Conservation (phyloP, 2,797 vertebrate species). For the Antennarius maculatus region DNA sequence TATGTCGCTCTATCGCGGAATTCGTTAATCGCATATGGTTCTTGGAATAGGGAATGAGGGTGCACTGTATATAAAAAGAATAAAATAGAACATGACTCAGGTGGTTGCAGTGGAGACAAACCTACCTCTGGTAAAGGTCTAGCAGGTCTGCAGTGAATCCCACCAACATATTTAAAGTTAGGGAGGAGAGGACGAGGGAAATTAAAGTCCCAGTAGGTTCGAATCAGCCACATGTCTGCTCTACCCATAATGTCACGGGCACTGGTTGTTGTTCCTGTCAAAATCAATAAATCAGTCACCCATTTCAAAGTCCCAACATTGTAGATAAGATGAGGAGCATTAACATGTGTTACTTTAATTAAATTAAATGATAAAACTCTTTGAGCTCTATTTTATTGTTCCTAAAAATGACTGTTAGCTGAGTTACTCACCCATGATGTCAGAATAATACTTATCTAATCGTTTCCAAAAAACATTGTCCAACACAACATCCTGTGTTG, state of each 20-base stretch:
- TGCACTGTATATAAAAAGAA: too few relatives aligned
- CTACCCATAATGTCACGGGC: constrained; percentile 74
- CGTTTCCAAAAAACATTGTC: neutral
- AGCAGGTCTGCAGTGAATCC: constrained; percentile 90
- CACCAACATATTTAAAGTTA: constrained; percentile 94
- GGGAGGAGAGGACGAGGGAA: constrained; percentile 89
- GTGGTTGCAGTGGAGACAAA: neutral
- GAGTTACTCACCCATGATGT: constrained; percentile 65
- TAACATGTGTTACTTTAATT: neutral
- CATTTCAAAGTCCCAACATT: neutral
- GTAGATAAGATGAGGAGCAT: neutral
- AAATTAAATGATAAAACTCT: neutral
- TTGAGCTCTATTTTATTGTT: too few relatives aligned
- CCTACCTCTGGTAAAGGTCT: constrained; percentile 88
- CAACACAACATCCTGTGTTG: constrained; percentile 24
- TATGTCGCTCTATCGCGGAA: too few relatives aligned
- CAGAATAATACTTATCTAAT: constrained; percentile 81
- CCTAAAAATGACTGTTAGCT: neutral
- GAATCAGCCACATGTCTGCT: constrained; percentile 91
- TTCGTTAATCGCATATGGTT: too few relatives aligned
- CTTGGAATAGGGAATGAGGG: too few relatives aligned
- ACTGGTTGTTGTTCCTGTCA: constrained; percentile 1
- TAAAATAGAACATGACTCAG: neutral
- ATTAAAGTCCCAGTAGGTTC: constrained; percentile 95
- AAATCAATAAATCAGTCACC: neutral